These are phyloP conservation scores for Eublepharis macularius DNA, from an alignment of 2,113 vertebrate species.

Conservation along the genomic window DNA sequence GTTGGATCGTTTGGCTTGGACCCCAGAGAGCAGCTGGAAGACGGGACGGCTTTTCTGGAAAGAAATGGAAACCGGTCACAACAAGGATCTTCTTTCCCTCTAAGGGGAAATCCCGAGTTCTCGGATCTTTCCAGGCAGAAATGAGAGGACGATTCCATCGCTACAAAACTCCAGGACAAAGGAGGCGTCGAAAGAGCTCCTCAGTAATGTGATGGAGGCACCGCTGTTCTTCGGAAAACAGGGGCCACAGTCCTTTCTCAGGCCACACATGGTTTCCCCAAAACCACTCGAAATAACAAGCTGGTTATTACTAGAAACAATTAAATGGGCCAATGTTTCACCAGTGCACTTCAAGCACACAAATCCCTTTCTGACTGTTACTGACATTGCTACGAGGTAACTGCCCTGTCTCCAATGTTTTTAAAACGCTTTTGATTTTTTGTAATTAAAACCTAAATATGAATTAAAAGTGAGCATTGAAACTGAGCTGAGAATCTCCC, in stretches of 20 bases:
- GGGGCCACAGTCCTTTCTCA: not conserved
- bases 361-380: no score
- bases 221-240: not conserved
- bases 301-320: not conserved
- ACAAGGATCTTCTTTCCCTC: not conserved
- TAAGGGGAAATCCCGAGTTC: not conserved
- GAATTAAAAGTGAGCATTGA: no score
- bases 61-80: not conserved
- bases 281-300: not conserved
- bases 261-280: not conserved
- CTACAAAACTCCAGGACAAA: not conserved
- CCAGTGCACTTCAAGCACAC: no score
- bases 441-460: no score
- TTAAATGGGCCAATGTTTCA: not conserved
- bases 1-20: not conserved
- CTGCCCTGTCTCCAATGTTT: no score
- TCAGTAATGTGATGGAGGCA: not conserved
- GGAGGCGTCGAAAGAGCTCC: not conserved
- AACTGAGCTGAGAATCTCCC: no score
- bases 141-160: not conserved
- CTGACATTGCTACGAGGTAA: no score
- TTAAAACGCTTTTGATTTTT: no score
- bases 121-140: not conserved
- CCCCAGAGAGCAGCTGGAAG: not conserved
- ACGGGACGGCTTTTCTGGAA: no score